Conservation (phyloP, 2,888 invertebrate species). For the Lasioglossum leucozonium region DNA sequence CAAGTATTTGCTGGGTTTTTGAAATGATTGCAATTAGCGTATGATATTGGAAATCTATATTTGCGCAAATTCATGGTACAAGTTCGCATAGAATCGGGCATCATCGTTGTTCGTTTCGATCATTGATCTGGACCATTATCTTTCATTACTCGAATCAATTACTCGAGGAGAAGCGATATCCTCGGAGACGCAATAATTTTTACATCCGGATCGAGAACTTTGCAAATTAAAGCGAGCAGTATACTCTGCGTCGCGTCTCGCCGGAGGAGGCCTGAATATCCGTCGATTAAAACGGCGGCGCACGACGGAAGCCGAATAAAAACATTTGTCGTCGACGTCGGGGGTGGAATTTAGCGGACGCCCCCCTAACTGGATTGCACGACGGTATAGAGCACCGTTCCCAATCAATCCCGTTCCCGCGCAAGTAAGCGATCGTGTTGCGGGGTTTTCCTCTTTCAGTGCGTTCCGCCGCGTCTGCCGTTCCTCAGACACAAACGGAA, state of each 20-base stretch:
- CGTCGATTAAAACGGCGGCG: background rate
- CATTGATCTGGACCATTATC: background rate
- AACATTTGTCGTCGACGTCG: slow-evolving; percentile 29
- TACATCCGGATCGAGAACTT: background rate
- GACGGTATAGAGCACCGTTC: slow-evolving; percentile 69
- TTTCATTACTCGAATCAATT: background rate
- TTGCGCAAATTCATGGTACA: background rate
- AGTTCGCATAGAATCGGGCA: background rate
- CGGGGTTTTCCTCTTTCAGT: background rate
- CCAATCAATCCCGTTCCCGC: slow-evolving; percentile 75
- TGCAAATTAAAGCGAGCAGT: background rate
- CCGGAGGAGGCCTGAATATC: background rate
- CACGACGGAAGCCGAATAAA: slow-evolving; percentile 29
- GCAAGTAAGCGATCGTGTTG: slow-evolving; percentile 67
- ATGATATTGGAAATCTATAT: background rate
- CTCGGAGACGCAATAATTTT: background rate
- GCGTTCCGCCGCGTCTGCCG: slow-evolving; percentile 25
- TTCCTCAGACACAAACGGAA: slow-evolving; percentile 63
- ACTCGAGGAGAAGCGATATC: background rate
- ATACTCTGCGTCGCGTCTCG: background rate
- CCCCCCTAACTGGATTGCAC: slow-evolving; percentile 65
- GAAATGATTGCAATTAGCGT: background rate
- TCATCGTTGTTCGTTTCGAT: no score
- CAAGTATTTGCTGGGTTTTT: background rate
- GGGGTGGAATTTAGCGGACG: slow-evolving; percentile 36